phyloP scores from a whole-genome alignment of 2,888 invertebrate species.

The Branchellion lobata region DNA sequence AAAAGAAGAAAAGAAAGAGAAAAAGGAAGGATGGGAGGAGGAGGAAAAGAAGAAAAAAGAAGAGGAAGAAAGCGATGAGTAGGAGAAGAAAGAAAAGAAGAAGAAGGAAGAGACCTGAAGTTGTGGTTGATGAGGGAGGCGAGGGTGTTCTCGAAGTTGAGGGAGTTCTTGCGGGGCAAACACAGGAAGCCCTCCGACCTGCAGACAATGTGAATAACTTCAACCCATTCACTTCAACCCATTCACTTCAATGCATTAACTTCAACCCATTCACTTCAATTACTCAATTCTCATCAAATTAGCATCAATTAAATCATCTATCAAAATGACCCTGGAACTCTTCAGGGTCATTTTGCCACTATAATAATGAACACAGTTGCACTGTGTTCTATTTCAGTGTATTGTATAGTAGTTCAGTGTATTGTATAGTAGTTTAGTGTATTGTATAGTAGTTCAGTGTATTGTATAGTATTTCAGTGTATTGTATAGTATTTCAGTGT shows the following conservation, averaged over 20 bases:
- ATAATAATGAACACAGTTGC: neutral
- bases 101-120: constrained; percentile 66
- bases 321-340: neutral
- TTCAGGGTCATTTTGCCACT: neutral
- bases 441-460: too few relatives aligned
- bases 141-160: constrained; percentile 76
- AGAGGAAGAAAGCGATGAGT: too few relatives aligned
- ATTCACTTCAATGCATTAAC: neutral
- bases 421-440: too few relatives aligned
- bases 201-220: constrained; percentile 48
- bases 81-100: too few relatives aligned
- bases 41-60: constrained; percentile 3
- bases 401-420: too few relatives aligned
- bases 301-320: neutral
- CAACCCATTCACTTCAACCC: too few relatives aligned
- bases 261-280: neutral
- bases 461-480: too few relatives aligned
- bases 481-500: too few relatives aligned
- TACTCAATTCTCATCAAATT: neutral
- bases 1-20: too few relatives aligned
- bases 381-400: too few relatives aligned
- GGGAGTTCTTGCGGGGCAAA: constrained; percentile 80
- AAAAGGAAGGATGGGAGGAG: too few relatives aligned
- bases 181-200: constrained; percentile 91
- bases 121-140: constrained; percentile 70